Conservation (phyloP, 2,888 invertebrate genomes). For the Epirrita christyi region DNA sequence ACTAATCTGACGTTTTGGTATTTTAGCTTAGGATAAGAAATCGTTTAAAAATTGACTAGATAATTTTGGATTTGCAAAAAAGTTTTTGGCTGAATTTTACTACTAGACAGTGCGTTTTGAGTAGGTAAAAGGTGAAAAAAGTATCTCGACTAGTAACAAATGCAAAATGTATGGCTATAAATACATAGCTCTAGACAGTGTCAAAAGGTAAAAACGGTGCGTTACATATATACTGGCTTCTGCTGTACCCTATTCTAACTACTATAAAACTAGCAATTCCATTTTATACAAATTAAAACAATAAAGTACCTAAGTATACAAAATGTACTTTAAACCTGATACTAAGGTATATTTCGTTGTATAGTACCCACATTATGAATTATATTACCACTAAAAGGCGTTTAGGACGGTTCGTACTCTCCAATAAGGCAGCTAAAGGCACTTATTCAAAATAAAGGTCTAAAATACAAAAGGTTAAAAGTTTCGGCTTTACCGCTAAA, state of each 20-base stretch:
- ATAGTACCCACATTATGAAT: constrained; percentile 63
- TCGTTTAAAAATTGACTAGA: constrained; percentile 77
- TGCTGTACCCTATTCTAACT: constrained; percentile 28
- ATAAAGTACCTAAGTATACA: constrained; percentile 46
- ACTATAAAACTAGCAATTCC: constrained; percentile 39
- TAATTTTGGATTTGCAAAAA: constrained; percentile 78
- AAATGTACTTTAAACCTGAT: constrained; percentile 73
- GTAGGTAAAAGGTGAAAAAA: constrained; percentile 45
- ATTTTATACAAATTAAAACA: constrained; percentile 42
- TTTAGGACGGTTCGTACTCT: constrained; percentile 74
- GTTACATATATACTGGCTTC: constrained; percentile 28
- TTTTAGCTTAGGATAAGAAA: constrained; percentile 69
- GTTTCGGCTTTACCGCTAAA: not conserved
- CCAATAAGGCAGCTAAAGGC: constrained; percentile 77
- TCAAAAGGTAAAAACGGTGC: constrained; percentile 30
- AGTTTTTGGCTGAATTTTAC: constrained; percentile 65
- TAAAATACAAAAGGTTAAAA: constrained; percentile 44
- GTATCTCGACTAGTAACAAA: constrained; percentile 57
- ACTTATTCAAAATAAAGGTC: constrained; percentile 54
- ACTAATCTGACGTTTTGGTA: constrained; percentile 66
- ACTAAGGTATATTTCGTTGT: constrained; percentile 72
- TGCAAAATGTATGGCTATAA: constrained; percentile 49
- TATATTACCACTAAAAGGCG: constrained; percentile 57
- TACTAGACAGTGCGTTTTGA: constrained; percentile 49
- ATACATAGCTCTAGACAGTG: constrained; percentile 31